Conservation (phyloP, 2,113 vertebrate species). For the Shinisaurus crocodilurus region DNA sequence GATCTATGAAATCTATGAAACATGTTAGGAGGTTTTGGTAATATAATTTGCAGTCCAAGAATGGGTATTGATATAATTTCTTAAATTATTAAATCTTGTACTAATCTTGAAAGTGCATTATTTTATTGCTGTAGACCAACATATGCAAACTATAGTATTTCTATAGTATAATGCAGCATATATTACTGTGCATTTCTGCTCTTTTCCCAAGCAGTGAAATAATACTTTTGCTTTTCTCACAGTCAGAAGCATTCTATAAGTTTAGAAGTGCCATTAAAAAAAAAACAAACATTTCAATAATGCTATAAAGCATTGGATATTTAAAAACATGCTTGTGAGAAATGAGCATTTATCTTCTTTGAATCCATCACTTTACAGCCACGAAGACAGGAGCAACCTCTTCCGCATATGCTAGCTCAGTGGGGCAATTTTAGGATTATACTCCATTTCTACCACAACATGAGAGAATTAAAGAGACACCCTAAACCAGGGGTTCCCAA, state of each 20-base stretch:
- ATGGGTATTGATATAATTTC: neutral
- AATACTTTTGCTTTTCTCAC: neutral
- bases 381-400: neutral
- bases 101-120: neutral
- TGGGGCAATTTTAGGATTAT: neutral
- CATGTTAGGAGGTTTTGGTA: slow-evolving; percentile 24
- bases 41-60: slow-evolving; percentile 36
- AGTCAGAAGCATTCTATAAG: neutral
- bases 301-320: neutral
- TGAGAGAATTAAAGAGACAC: neutral
- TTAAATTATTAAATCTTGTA: neutral
- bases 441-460: neutral
- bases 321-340: neutral
- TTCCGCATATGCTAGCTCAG: neutral
- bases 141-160: neutral
- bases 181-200: neutral
- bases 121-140: neutral
- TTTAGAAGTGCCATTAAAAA: slow-evolving; percentile 23
- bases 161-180: neutral
- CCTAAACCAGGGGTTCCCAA: too few relatives aligned
- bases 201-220: slow-evolving; percentile 9
- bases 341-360: slow-evolving; percentile 6
- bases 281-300: slow-evolving; percentile 1
- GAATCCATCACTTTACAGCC: neutral
- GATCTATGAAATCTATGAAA: too few relatives aligned